These are phyloP conservation scores for Agapornis canus DNA, from an alignment of 2,797 vertebrate genomes.

Conservation along the genomic window DNA sequence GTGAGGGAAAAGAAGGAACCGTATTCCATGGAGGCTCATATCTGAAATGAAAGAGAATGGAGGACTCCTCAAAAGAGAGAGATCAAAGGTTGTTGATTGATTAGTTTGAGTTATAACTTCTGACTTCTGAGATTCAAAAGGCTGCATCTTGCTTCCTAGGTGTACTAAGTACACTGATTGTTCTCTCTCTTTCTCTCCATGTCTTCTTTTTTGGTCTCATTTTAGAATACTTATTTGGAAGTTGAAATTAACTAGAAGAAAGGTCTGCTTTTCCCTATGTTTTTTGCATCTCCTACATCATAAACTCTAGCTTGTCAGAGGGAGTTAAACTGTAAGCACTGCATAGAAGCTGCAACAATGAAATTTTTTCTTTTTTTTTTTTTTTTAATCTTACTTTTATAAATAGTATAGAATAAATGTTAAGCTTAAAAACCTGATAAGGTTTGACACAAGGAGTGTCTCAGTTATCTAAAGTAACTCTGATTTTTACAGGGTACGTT, in stretches of 20 bases:
- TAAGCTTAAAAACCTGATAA: not conserved
- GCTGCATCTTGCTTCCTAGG: not conserved
- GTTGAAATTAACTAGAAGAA: not conserved
- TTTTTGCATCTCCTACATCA: not conserved
- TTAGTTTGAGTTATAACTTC: not conserved
- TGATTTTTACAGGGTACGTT: constrained; percentile 83
- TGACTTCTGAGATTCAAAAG: not conserved
- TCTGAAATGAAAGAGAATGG: not conserved
- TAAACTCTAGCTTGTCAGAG: not conserved
- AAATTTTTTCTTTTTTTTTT: rapidly evolving
- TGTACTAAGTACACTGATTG: not conserved
- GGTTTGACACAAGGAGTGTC: not conserved
- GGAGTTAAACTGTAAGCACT: not conserved
- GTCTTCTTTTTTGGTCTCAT: not conserved
- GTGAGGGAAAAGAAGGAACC: not conserved
- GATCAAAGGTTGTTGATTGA: not conserved
- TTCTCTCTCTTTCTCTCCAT: not conserved
- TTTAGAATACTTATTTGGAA: not conserved
- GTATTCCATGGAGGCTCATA: not conserved
- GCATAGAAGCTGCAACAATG: not conserved
- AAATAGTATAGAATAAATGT: not conserved
- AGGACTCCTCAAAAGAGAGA: not conserved
- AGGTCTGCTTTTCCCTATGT: rapidly evolving
- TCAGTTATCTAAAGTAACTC: not conserved
- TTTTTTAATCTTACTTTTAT: rapidly evolving